These are phyloP conservation scores for Sesia bembeciformis DNA, from an alignment of 2,888 invertebrate genomes.

Conservation along the genomic window DNA sequence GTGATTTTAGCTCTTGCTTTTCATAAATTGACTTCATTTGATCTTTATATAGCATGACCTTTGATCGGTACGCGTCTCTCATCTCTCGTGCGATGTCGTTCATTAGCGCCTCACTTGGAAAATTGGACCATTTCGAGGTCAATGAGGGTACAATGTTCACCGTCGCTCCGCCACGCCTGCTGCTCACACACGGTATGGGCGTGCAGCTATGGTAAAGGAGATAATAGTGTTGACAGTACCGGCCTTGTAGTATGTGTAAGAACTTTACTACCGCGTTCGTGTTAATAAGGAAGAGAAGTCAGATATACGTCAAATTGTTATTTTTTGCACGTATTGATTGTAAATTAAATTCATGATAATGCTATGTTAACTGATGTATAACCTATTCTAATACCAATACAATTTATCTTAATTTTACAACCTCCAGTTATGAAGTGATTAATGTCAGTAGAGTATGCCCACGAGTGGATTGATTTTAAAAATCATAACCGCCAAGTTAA, in stretches of 20 bases:
- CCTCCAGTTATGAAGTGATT: no score
- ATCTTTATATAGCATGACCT: slow-evolving; percentile 14
- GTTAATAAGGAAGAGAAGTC: no score
- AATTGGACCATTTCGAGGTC: slow-evolving; percentile 18
- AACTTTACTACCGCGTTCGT: background rate
- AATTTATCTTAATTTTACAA: no score
- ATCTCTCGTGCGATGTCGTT: slow-evolving; percentile 15
- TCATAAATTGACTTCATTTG: slow-evolving; percentile 10
- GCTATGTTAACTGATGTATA: no score
- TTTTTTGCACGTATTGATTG: no score
- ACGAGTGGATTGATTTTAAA: no score
- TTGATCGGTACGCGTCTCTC: slow-evolving; percentile 13
- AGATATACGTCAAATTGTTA: no score
- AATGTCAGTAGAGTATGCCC: no score
- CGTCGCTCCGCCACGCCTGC: background rate
- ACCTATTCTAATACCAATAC: no score
- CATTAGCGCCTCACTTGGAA: slow-evolving; percentile 17
- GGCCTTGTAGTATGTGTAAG: background rate
- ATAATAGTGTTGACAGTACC: background rate
- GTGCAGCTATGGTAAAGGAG: background rate
- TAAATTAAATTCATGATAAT: no score
- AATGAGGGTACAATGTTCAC: background rate
- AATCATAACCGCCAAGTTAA: no score
- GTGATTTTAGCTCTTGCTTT: no score
- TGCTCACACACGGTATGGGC: background rate